Conservation (phyloP, 2,888 invertebrate genomes). For the Saturnia japonica region DNA sequence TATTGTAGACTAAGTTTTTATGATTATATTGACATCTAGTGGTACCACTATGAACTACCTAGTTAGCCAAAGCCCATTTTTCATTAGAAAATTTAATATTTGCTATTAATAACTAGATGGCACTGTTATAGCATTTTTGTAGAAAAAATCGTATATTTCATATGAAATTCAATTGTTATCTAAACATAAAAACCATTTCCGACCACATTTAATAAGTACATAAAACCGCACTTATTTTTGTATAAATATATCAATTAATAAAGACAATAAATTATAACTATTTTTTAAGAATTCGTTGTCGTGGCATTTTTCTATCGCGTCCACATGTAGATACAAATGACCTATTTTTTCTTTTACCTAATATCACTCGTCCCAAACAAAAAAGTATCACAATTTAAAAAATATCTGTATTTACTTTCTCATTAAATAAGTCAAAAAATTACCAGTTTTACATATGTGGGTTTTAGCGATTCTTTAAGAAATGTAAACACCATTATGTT, state of each 20-base stretch:
- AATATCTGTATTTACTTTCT: too few relatives aligned
- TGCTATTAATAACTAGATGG: neutral
- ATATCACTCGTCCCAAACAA: too few relatives aligned
- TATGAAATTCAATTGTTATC: neutral
- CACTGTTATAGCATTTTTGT: neutral
- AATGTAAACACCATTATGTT: too few relatives aligned
- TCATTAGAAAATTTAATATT: neutral
- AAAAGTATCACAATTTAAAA: too few relatives aligned
- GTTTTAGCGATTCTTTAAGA: too few relatives aligned
- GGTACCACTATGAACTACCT: neutral
- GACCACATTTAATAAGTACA: neutral
- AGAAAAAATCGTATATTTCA: neutral
- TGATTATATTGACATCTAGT: neutral
- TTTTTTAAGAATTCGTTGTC: neutral
- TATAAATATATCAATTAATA: neutral
- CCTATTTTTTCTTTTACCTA: conserved; percentile 12
- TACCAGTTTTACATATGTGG: too few relatives aligned
- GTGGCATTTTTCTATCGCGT: conserved; percentile 5
- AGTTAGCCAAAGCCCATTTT: neutral
- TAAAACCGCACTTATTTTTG: neutral
- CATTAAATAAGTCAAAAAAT: too few relatives aligned
- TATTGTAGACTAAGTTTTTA: neutral
- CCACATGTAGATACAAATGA: conserved; percentile 11
- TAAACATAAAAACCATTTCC: neutral
- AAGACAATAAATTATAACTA: neutral